phyloP scores from a whole-genome alignment of 2,113 vertebrate species.

The Haplochromis burtoni region DNA sequence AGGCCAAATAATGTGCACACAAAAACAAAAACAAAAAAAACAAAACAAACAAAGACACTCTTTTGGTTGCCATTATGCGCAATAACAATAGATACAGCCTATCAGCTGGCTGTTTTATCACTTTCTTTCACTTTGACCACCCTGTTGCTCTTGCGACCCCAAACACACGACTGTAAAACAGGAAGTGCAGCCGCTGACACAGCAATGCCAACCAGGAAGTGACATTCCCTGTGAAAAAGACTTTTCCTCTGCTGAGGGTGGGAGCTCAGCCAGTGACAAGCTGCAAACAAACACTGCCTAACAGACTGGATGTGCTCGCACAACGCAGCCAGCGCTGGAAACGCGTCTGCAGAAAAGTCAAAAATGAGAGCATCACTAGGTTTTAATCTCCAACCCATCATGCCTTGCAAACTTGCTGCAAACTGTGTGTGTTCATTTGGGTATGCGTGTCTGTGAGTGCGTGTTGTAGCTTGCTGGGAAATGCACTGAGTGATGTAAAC shows the following conservation, averaged over 20 bases:
- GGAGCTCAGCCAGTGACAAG: background rate
- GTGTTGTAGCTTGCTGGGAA: background rate
- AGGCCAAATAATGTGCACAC: background rate
- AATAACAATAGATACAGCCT: background rate
- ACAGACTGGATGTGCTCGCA: background rate
- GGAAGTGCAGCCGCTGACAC: constrained; percentile 18
- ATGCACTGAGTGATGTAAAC: background rate
- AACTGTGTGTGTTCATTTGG: background rate
- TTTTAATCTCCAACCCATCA: background rate
- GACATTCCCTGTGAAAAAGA: background rate
- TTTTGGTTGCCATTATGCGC: background rate
- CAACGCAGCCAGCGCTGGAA: background rate
- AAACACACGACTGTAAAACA: background rate
- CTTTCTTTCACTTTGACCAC: background rate
- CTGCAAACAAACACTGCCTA: background rate
- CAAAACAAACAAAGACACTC: background rate
- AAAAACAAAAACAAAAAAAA: background rate
- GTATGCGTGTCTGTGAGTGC: background rate
- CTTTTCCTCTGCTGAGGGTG: background rate
- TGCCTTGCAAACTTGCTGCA: background rate
- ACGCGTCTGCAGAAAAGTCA: background rate
- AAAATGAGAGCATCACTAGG: background rate
- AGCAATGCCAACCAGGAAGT: background rate
- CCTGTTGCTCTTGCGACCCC: background rate
- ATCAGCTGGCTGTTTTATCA: background rate